Conservation (phyloP, 92 coral and sea anemone genomes). For the Palythoa grandiflora region DNA sequence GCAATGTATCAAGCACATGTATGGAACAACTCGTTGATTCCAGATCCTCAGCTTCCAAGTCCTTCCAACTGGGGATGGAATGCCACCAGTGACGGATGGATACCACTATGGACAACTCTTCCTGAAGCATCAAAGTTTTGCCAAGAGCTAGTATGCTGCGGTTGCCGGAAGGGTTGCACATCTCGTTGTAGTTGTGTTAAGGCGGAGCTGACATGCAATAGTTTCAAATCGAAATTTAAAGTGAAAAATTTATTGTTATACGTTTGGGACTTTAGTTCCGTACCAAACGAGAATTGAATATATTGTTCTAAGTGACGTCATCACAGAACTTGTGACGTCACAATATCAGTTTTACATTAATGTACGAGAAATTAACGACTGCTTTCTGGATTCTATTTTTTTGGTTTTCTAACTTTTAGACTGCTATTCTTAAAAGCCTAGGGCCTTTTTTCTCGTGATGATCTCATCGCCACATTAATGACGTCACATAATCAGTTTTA, state of each 20-base stretch:
- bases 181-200: not conserved
- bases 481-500: too few species aligned
- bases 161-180: not conserved
- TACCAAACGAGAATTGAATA: not conserved
- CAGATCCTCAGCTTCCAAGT: constrained; percentile 30
- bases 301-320: not conserved
- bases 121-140: not conserved
- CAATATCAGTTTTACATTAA: too few species aligned
- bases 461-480: too few species aligned
- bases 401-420: too few species aligned
- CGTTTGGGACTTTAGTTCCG: not conserved
- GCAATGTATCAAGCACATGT: constrained; percentile 42
- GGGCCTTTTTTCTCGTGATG: too few species aligned
- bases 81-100: not conserved
- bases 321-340: too few species aligned
- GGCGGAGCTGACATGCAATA: not conserved
- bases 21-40: constrained; percentile 35
- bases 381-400: too few species aligned
- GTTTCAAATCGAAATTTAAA: not conserved
- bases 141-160: not conserved
- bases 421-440: too few species aligned
- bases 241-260: not conserved
- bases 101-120: constrained; percentile 50
- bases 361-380: too few species aligned
- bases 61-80: constrained; percentile 51